These are phyloP conservation scores for Liolophura sinensis DNA, from an alignment of 1,140 invertebrate genomes.

Conservation along the genomic window DNA sequence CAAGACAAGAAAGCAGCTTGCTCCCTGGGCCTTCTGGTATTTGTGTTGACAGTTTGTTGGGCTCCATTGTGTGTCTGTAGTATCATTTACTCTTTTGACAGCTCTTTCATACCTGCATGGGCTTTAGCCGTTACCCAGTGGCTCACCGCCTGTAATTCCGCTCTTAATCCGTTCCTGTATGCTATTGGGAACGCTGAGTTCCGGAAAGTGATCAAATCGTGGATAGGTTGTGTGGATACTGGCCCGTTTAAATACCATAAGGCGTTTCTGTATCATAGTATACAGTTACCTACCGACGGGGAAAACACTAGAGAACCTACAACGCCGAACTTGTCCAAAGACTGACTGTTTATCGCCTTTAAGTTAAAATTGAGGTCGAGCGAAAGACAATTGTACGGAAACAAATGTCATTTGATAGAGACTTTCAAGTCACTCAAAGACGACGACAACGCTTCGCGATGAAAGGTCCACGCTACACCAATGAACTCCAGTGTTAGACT, in stretches of 20 bases:
- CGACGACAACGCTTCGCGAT: too few species aligned
- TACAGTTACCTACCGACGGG: too few species aligned
- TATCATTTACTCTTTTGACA: constrained; percentile 25
- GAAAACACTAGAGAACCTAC: too few species aligned
- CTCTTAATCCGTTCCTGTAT: constrained; percentile 49
- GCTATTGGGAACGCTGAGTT: constrained; percentile 46
- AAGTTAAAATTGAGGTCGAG: too few species aligned
- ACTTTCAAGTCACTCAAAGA: too few species aligned
- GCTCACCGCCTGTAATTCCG: constrained; percentile 37
- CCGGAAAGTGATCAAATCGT: constrained; percentile 30
- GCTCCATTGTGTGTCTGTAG: constrained; percentile 34
- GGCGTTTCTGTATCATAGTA: too few species aligned
- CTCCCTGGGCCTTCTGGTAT: constrained; percentile 37
- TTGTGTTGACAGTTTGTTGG: constrained; percentile 44
- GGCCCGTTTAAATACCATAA: background rate
- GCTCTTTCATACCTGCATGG: constrained; percentile 23
- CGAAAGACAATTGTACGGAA: too few species aligned
- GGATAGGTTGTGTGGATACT: constrained; percentile 20
- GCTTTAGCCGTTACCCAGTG: constrained; percentile 28
- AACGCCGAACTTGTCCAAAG: too few species aligned
- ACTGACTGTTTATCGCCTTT: too few species aligned
- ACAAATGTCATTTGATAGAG: too few species aligned
- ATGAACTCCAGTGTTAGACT: too few species aligned
- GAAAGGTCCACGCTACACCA: too few species aligned
- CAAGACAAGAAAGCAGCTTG: constrained; percentile 46